Base-by-base conservation (phyloP, 2,888 invertebrate genomes). In the Cryptops parisi region DNA sequence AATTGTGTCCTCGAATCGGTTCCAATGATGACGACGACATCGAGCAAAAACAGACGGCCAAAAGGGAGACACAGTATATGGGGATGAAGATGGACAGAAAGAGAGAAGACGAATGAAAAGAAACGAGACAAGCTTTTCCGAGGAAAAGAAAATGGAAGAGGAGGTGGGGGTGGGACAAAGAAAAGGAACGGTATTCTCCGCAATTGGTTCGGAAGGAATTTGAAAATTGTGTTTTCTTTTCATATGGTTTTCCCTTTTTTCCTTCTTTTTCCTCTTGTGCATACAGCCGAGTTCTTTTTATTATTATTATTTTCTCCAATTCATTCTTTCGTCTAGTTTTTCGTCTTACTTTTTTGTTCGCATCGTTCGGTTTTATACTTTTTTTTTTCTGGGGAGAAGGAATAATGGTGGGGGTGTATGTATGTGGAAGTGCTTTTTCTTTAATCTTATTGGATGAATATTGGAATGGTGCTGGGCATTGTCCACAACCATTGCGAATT, bases 151-250 rank as follows among this genome's bases (percentile, higher is more conserved):
- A 46, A 46, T 17, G 46, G 27, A 46, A 46, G 26, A 25, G 25
- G 27, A 46, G 46, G 27, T 25, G 45, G 25, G 25, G 45, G 45
- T 45, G 23, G 45, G 25, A 23, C 23, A 22, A 2, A 45, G 46
- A 46, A 46, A n/a, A n/a, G n/a, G n/a, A n/a, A n/a, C n/a, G n/a
- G 33, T 33, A 9, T 33, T 33, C 33, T 33, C 15, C 33, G 33
- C 9, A 33, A 33, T 33, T 33, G 33, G 15, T 33, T 33, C 15
- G 33, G 33, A 33, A 48, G 48, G 48, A 48, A 48, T 48, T 33
- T 33, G 26, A 48, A 48, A 48, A 48, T 48, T 48, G 48, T 48
- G 26, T 48, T 48, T 33, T 48, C 38, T 47, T 33, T 33, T 23
- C 33, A 26, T 26, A 26, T 46, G 25, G 25, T 25, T 19, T 33